These are phyloP conservation scores for Pollenia amentaria DNA, from an alignment of 2,888 invertebrate species.

Conservation along the genomic window DNA sequence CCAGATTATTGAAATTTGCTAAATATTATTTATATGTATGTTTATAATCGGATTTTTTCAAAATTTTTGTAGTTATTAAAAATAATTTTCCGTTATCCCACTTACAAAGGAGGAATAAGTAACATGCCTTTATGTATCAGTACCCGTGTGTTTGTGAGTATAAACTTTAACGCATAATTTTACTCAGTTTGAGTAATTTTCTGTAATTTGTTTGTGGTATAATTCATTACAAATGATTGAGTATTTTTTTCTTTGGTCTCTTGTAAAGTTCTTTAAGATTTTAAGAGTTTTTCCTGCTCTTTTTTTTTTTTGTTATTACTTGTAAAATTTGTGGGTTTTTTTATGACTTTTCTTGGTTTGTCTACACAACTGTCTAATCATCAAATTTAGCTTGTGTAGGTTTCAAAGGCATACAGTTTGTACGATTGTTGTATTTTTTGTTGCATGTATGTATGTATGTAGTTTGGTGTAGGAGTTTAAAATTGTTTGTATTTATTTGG, in stretches of 20 bases:
- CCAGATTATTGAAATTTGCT: too few species aligned
- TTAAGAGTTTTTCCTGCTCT: constrained; percentile 8
- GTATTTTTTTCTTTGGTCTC: not conserved
- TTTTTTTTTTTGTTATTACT: constrained; percentile 1
- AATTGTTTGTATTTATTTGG: not conserved
- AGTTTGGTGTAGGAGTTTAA: constrained; percentile 43
- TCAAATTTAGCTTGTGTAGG: constrained; percentile 14
- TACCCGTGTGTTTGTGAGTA: not conserved
- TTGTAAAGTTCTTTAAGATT: not conserved
- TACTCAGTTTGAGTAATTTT: constrained; percentile 61
- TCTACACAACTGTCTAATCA: not conserved
- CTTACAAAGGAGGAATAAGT: not conserved
- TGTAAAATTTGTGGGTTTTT: constrained; percentile 14
- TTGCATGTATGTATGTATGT: too few species aligned
- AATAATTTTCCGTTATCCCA: not conserved
- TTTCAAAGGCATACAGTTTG: not conserved
- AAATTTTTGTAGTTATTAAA: too few species aligned
- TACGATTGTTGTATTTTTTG: not conserved
- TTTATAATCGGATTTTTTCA: too few species aligned
- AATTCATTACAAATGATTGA: constrained; percentile 8
- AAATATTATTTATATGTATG: too few species aligned
- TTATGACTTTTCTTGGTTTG: constrained; percentile 28
- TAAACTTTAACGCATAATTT: constrained; percentile 40
- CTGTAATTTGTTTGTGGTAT: not conserved
- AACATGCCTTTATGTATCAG: not conserved